Evolutionary conservation across 2,113 vertebrate genomes (phyloP).

Genomic region (Picathartes gymnocephalus): DNA sequence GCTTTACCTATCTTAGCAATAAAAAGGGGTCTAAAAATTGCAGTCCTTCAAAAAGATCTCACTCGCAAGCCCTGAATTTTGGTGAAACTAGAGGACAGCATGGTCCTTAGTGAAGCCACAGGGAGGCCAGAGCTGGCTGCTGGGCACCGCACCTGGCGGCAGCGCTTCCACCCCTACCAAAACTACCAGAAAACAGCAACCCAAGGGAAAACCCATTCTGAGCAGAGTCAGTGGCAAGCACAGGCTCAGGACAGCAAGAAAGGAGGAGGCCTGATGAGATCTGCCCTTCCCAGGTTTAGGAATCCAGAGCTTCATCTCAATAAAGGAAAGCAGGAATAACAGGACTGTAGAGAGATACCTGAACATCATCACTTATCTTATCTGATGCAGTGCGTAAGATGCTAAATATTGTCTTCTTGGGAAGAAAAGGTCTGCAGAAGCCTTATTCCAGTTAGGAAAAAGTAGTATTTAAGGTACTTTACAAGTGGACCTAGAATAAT

Average conservation of each 20-base stretch:
- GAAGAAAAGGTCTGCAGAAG: neutral
- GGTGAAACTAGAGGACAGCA: neutral
- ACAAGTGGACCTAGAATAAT: neutral
- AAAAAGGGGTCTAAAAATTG: neutral
- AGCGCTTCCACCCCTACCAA: neutral
- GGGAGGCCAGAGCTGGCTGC: neutral
- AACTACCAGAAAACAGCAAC: neutral
- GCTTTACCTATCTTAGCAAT: neutral
- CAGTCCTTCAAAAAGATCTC: neutral
- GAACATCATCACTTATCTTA: neutral
- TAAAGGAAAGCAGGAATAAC: conserved; percentile 33
- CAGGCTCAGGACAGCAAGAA: neutral
- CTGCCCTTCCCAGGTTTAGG: neutral
- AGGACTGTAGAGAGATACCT: neutral
- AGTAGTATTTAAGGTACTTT: neutral
- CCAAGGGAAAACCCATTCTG: neutral
- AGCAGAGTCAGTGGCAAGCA: neutral
- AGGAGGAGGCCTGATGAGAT: neutral
- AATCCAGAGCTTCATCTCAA: neutral
- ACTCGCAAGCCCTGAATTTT: neutral
- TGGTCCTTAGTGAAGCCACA: neutral
- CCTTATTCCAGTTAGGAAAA: neutral
- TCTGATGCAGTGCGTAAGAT: neutral
- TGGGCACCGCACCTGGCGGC: rapidly evolving
- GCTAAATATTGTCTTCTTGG: neutral